Evolutionary conservation across 1,140 invertebrate species (phyloP).

Genomic region (Leptopilina boulardi): DNA sequence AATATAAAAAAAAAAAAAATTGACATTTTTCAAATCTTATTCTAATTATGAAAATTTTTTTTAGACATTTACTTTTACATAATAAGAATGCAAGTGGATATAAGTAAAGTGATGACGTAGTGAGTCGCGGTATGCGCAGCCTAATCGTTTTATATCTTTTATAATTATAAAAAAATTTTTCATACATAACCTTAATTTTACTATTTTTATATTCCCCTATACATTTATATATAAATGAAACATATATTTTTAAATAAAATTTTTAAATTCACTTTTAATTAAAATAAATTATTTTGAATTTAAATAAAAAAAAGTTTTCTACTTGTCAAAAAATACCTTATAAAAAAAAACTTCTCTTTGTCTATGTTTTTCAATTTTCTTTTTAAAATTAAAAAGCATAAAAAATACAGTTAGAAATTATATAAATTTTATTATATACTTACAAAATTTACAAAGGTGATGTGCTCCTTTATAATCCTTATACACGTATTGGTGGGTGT

Average conservation of each 20-base stretch:
- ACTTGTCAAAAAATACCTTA: too few species aligned
- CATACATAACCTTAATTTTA: not conserved
- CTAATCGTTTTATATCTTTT: not conserved
- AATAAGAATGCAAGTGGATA: conserved; percentile 1
- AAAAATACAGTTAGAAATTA: too few species aligned
- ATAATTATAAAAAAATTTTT: too few species aligned
- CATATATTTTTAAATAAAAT: too few species aligned
- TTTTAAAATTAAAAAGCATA: too few species aligned
- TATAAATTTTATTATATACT: not conserved
- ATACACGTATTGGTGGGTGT: not conserved
- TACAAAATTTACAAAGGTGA: conserved; percentile 8
- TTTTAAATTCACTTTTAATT: too few species aligned
- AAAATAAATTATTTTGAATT: too few species aligned
- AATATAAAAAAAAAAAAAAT: not conserved
- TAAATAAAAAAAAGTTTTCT: too few species aligned
- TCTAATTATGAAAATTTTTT: not conserved
- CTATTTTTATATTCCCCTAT: not conserved
- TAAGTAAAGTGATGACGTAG: conserved; percentile 9
- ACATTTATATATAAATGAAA: too few species aligned
- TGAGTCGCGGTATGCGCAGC: not conserved
- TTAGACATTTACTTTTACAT: not conserved
- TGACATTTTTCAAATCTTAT: not conserved
- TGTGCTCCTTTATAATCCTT: not conserved
- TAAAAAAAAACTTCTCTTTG: too few species aligned
- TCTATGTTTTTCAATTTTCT: too few species aligned